Evolutionary conservation across 2,888 invertebrate species (phyloP), one percentile per base, ranked within the genome.

Genomic region (Pachymerium ferrugineum): DNA sequence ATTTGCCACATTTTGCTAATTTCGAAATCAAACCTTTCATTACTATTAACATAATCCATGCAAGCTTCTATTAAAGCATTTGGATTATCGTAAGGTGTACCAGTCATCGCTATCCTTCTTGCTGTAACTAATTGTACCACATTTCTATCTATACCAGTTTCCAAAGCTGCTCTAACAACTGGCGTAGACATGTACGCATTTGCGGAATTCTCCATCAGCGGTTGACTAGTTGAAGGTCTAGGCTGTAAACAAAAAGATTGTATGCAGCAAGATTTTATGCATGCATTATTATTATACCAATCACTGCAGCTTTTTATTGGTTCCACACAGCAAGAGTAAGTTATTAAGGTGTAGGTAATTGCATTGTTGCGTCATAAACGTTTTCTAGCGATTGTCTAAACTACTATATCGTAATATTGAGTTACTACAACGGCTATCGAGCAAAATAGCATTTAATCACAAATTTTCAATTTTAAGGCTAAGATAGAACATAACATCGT

Each of bases 401-500:
- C 68, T n/a, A 3, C 14, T 68, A n/a, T n/a, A n/a, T n/a, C n/a
- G n/a, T n/a, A n/a, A n/a, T n/a, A n/a, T n/a, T n/a, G n/a, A n/a
- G n/a, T n/a, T n/a, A n/a, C n/a, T n/a, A n/a, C n/a, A n/a, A n/a
- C n/a, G n/a, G n/a, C 10, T 6, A n/a, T n/a, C n/a, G n/a, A n/a
- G n/a, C n/a, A n/a, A n/a, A n/a, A n/a, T n/a, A 68, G 25, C 3
- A 28, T 16, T 47, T 16, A n/a, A 47, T 47, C 22, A 12, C 8
- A 22, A 22, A 73, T 75, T 70, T 75, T 76, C 77, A 75, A 74
- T 69, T 79, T 79, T 25, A 78, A 85, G 79, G 84, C 85, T 2
- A 75, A 78, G 0, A 81, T 84, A 47, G 92, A 92, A 79, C 77
- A 84, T 0, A 79, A 76, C 88, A 86, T 77, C 86, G 92, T 76